Conservation (phyloP, 2,797 vertebrate species). For the Periophthalmus magnuspinnatus region DNA sequence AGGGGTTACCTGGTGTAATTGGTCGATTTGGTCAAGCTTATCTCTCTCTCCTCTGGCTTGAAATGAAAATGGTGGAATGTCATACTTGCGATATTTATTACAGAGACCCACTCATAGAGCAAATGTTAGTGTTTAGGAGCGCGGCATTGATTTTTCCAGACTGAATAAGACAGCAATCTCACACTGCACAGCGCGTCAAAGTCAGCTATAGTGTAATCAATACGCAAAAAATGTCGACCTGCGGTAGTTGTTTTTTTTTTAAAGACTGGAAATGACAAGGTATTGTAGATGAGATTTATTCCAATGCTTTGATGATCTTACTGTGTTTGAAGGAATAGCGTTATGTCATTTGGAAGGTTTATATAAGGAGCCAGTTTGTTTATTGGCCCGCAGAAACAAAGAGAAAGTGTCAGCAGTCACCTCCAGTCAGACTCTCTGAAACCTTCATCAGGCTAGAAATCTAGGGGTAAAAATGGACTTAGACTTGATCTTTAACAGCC, state of each 20-base stretch:
- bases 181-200: background rate
- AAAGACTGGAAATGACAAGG: conserved; percentile 1
- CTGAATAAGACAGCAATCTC: background rate
- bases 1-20: conserved; percentile 12
- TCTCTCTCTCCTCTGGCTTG: background rate
- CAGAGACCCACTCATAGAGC: background rate
- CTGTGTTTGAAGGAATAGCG: background rate
- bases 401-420: too few relatives aligned
- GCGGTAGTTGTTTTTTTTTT: conserved; percentile 1
- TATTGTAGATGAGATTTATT: background rate
- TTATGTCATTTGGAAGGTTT: background rate
- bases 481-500: too few relatives aligned
- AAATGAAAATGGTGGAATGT: background rate
- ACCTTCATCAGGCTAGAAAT: too few relatives aligned
- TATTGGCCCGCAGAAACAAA: too few relatives aligned
- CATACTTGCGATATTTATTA: conserved; percentile 1
- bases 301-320: background rate
- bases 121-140: conserved; percentile 1
- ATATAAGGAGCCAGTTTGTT: too few relatives aligned
- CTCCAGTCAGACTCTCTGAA: too few relatives aligned
- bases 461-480: too few relatives aligned
- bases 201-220: conserved; percentile 1
- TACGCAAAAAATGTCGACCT: conserved; percentile 12
- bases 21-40: background rate
- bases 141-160: background rate